Conservation (phyloP, 2,797 vertebrate genomes). For the Melanotaenia pygmaea region DNA sequence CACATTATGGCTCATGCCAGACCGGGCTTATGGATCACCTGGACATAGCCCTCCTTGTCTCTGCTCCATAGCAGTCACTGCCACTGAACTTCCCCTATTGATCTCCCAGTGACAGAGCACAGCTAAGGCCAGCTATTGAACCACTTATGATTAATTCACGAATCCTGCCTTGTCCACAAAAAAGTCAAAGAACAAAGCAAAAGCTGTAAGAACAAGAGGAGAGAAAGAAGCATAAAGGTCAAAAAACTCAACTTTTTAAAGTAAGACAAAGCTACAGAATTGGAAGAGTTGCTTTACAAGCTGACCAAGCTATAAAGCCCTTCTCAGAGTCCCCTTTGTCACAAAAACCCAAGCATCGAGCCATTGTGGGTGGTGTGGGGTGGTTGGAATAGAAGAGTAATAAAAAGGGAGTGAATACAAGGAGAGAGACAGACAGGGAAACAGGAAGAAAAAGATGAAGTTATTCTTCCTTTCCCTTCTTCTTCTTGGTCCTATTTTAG, state of each 20-base stretch:
- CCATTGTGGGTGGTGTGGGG: conserved; percentile 22
- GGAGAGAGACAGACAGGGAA: conserved; percentile 50
- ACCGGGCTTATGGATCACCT: conserved; percentile 79
- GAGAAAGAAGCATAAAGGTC: conserved; percentile 64
- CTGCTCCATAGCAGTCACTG: conserved; percentile 69
- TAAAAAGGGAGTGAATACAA: conserved; percentile 37
- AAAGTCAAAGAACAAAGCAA: conserved; percentile 71
- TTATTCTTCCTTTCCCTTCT: conserved; percentile 58
- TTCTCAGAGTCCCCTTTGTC: conserved; percentile 64
- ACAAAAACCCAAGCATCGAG: conserved; percentile 50
- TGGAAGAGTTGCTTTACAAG: conserved; percentile 65
- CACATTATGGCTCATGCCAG: conserved; percentile 69
- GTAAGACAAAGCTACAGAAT: conserved; percentile 55
- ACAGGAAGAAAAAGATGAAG: conserved; percentile 59
- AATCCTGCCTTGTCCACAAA: conserved; percentile 77
- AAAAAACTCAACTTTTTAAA: conserved; percentile 67
- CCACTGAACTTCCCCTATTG: conserved; percentile 80
- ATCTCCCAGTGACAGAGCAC: conserved; percentile 77
- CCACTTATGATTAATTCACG: conserved; percentile 84
- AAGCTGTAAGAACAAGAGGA: conserved; percentile 55
- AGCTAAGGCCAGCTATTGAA: conserved; percentile 82
- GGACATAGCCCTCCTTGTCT: conserved; percentile 62
- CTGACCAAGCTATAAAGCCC: conserved; percentile 69
- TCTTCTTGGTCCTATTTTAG: conserved; percentile 71
- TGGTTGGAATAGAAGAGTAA: conserved; percentile 27